Evolutionary conservation across 2,113 vertebrate genomes (phyloP).

Genomic region (Aramus guarauna): DNA sequence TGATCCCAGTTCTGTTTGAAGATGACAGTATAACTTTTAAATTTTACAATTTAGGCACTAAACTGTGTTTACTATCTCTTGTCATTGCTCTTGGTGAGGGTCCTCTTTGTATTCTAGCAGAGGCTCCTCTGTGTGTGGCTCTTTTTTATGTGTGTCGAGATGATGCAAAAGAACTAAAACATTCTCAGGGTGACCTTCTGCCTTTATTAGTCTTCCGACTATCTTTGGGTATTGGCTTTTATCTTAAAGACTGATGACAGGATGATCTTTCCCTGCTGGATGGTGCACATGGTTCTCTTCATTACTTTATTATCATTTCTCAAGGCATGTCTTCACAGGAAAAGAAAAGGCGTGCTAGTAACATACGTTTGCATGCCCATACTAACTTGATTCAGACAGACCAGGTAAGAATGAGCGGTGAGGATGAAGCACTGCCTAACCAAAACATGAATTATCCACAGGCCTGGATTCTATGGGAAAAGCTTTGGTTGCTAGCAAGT

Average conservation of each 20-base stretch:
- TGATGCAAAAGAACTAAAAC: not conserved
- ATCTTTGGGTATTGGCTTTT: not conserved
- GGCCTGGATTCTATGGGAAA: not conserved
- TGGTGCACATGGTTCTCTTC: not conserved
- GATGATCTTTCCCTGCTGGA: not conserved
- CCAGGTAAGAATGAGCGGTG: not conserved
- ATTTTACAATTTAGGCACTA: not conserved
- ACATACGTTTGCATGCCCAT: not conserved
- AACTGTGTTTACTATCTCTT: not conserved
- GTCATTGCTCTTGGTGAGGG: not conserved
- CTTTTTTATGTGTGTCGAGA: not conserved
- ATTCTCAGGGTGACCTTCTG: not conserved
- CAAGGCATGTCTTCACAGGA: not conserved
- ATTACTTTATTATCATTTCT: not conserved
- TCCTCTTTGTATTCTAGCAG: not conserved
- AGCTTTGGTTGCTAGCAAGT: not conserved
- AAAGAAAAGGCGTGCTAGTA: not conserved
- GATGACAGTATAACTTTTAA: not conserved
- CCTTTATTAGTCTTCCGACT: not conserved
- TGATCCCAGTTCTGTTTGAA: not conserved
- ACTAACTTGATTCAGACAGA: not conserved
- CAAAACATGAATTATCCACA: not conserved
- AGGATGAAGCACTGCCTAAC: not conserved
- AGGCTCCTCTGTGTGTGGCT: not conserved
- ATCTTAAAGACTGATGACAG: not conserved